A percentile compares a stretch with the other conserved stretches of the same genome.
Evolutionary conservation across 2,888 invertebrate genomes (phyloP).

Genomic region (Zelleria hepariella): DNA sequence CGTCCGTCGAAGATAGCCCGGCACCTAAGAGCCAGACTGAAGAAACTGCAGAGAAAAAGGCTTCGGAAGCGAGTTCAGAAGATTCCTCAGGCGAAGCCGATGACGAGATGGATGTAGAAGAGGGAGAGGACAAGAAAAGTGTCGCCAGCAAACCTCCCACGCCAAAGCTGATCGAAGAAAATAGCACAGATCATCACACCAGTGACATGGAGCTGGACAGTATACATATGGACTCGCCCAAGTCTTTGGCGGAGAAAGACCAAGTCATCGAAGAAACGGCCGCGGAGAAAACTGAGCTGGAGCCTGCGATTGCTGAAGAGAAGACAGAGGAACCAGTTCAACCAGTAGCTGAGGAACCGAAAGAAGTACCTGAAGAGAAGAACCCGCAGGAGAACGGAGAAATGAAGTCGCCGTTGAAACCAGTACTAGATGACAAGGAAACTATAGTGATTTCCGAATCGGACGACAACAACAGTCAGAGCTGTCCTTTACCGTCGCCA

Average conservation of each 20-base stretch:
- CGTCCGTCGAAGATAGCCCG: constrained; percentile 16
- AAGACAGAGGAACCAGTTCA: constrained; percentile 25
- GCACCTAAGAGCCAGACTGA: constrained; percentile 28
- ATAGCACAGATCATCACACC: constrained; percentile 60
- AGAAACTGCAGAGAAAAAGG: constrained; percentile 38
- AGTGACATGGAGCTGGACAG: constrained; percentile 68
- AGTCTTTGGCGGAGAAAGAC: constrained; percentile 52
- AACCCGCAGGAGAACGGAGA: constrained; percentile 40
- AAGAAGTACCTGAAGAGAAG: constrained; percentile 27
- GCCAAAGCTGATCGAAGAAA: constrained; percentile 47
- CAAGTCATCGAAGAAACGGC: constrained; percentile 48
- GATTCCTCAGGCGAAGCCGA: constrained; percentile 77
- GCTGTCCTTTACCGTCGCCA: constrained; percentile 62
- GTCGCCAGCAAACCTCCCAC: constrained; percentile 50
- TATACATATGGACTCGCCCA: constrained; percentile 64
- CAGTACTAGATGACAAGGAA: constrained; percentile 52
- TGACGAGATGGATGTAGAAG: constrained; percentile 78
- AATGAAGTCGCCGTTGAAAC: constrained; percentile 39
- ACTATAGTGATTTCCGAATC: constrained; percentile 64
- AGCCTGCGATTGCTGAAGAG: constrained; percentile 21
- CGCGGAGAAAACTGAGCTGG: constrained; percentile 31
- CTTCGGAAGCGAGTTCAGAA: constrained; percentile 68
- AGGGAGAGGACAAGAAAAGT: constrained; percentile 57
- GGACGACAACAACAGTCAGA: constrained; percentile 64
- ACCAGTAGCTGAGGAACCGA: constrained; percentile 21